Evolutionary conservation across 2,113 vertebrate species (phyloP).

Genomic region (Neodon shergylaensis): DNA sequence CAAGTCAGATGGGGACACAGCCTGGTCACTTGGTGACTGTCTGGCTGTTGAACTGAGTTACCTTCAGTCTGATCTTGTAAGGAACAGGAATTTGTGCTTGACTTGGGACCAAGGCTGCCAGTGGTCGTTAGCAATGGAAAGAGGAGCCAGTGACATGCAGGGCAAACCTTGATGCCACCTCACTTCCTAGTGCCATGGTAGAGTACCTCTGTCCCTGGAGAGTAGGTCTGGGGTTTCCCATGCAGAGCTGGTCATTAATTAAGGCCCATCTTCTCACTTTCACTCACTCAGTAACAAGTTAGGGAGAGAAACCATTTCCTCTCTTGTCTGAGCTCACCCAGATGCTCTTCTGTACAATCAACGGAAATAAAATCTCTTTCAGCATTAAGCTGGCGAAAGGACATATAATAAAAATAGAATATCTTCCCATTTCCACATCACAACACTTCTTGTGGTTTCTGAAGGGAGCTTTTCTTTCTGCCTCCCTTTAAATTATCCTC

Average conservation of each 20-base stretch:
- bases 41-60: background rate
- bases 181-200: rapidly evolving
- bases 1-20: background rate
- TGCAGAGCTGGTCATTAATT: no score
- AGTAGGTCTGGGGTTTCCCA: rapidly evolving
- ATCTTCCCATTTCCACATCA: background rate
- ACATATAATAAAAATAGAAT: slow-evolving; percentile 65
- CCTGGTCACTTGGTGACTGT: background rate
- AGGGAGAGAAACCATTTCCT: background rate
- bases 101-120: background rate
- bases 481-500: slow-evolving; percentile 10
- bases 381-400: slow-evolving; percentile 47
- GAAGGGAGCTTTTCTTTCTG: slow-evolving; percentile 31
- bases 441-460: background rate
- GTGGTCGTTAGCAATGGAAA: background rate
- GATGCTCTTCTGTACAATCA: background rate
- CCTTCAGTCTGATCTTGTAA: background rate
- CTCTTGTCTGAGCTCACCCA: background rate
- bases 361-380: slow-evolving; percentile 62
- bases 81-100: background rate
- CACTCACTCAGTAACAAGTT: no score
- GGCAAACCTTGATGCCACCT: background rate
- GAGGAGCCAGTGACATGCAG: rapidly evolving
- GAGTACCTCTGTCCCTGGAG: background rate
- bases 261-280: rapidly evolving